Evolutionary conservation across 2,888 invertebrate species (phyloP), one percentile per base, ranked within the genome.

Genomic region (Lasioglossum pauxillum): DNA sequence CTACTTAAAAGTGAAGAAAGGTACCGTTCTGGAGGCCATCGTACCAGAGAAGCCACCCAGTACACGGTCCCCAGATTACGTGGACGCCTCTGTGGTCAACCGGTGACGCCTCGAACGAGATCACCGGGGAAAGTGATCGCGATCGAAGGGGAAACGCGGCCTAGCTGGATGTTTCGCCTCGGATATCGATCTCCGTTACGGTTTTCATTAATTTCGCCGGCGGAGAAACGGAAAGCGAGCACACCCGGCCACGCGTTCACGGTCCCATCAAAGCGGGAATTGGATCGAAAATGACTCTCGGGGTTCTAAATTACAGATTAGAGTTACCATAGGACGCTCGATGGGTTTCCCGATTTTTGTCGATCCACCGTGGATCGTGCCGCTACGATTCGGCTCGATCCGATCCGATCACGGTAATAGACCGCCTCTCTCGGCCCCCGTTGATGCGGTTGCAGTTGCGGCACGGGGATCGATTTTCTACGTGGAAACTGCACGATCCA

Each of bases 401-500:
- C 86, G 83, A 67, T 82, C 75, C 88, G 84, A 81, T 79, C 84
- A 44, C 79, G 81, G 80, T 89, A 90, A 90, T 88, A 83, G 90
- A 83, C 23, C n/a, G 53, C 23, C 84, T 76, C 53, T 41, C 78
- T 83, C 74, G 77, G 82, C 75, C 73, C 27, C 78, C 73, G 74
- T 76, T 49, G 53, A 83, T 53, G 53, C 53, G 53, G 53, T 53
- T 81, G 86, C 83, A 88, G 90, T 90, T 90, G 90, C 90, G 75
- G 90, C 90, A 89, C 86, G 84, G 85, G 85, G 84, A 86, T 83
- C 90, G 89, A 90, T 90, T 90, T 90, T 90, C 90, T 87, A 89
- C 90, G 85, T 88, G 90, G 89, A 90, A 90, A 89, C 87, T 84
- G 90, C 89, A 90, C 89, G 90, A 90, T 90, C 83, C 87, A 84